Evolutionary conservation across 2,888 invertebrate genomes (phyloP), one percentile per base, ranked within the genome.

Genomic region (Himalopsyche kuldschensis): DNA sequence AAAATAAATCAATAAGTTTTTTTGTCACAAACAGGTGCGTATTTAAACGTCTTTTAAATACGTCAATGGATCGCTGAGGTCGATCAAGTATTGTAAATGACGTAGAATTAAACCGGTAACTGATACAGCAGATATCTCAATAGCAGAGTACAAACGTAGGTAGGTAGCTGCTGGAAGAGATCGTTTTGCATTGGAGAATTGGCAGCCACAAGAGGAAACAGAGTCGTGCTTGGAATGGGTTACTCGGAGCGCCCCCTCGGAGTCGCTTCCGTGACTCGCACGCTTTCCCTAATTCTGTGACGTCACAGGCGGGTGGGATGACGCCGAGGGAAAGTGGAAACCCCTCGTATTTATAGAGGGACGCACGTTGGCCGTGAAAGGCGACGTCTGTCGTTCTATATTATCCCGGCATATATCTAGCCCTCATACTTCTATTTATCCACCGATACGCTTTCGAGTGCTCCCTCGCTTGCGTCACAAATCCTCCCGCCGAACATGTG

Each of bases 251-350:
- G 69, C 69, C 69, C 69, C 69, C 69, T 69, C 30, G 27, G 69
- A 69, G 69, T 27, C 69, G 69, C 69, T 69, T 69, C 69, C 69
- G 69, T 69, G 69, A 69, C 69, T 69, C 69, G 69, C 79, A 82
- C 75, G 79, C 82, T 82, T 82, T 82, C 82, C 82, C 82, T 82
- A 82, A 82, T 80, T 80, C 83, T 55, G 80, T 83, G 83, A 83
- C 83, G 83, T 83, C 83, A 83, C 83, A 48, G 77, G 76, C 83
- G 76, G 80, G 77, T 63, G 80, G 77, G 77, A 80, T 80, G 83
- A 83, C 83, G 80, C 55, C 77, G 80, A 55, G 80, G 80, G 83
- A 82, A 82, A 83, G 83, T 80, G 83, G 83, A 80, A 78, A 80
- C 83, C 79, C 75, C 83, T 79, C 80, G 77, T 77, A 41, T 69